Evolutionary conservation across 2,797 vertebrate species (phyloP), one percentile per base, ranked within the genome.

Genomic region (Phrynocephalus guinanensis): DNA sequence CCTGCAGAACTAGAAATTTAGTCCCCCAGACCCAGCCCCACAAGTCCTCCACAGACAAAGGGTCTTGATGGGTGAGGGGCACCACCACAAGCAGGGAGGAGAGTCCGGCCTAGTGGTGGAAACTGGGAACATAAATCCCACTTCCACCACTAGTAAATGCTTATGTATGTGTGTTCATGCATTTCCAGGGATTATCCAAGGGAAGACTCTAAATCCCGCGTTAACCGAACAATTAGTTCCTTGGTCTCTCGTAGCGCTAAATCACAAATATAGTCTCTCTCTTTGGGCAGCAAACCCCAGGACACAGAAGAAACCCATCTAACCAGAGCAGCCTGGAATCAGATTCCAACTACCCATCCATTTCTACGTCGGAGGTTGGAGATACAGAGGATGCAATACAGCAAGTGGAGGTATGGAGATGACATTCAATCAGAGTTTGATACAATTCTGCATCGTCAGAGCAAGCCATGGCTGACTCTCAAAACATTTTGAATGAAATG

Each of bases 321-420:
- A 98, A 97, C 92, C 98, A 98, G 93, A 99, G 98, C 95, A 99
- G 98, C 91, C 93, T 98, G 92, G 99, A 98, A 90, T 99, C 99
- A 0, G 98, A 99, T 93, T 99, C 98, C 4, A 99, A 98, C 89
- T 98, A 98, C 91, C 96, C 98, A 0, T 99, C 99, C 9, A 90
- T 99, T 89, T 98, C 97, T 87, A 97, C 97, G 2, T 99, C 98
- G 0, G 99, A 99, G 92, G 95, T 97, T 0, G 98, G 98, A 87
- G 98, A 99, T 95, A 97, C 98, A 0, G 98, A 99, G 76, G 98
- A 99, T 73, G 90, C 97, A 38, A 96, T 98, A 24, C 98, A 98
- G 85, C 97, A 97, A 94, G 97, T 98, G 94, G 98, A 99, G 96
- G 98, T 99, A 96, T 3, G 71, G 18, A 48, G 72, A 24, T 3